Evolutionary conservation across 2,888 invertebrate species (phyloP).

Genomic region (Yponomeuta plumbellus): DNA sequence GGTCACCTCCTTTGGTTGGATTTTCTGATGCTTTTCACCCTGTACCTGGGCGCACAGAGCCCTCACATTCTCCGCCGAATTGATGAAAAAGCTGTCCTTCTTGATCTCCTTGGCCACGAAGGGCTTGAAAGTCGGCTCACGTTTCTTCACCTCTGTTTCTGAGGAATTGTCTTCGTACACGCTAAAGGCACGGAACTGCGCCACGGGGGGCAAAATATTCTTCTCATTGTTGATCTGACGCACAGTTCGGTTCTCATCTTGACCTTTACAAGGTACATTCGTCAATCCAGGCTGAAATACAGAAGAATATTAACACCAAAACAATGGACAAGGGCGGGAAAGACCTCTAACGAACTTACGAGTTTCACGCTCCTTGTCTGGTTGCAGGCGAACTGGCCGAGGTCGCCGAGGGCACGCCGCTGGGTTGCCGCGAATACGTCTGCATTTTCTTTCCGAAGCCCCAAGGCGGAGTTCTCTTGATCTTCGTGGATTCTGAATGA

Average conservation of each 20-base stretch:
- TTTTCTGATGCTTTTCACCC: constrained; percentile 50
- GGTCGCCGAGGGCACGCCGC: constrained; percentile 79
- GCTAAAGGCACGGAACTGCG: constrained; percentile 85
- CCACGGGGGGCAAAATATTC: constrained; percentile 77
- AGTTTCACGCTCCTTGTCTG: constrained; percentile 71
- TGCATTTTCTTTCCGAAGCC: constrained; percentile 71
- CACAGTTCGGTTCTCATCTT: constrained; percentile 66
- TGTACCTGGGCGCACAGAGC: constrained; percentile 45
- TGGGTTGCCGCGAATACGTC: constrained; percentile 70
- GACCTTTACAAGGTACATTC: constrained; percentile 65
- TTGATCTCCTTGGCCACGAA: constrained; percentile 58
- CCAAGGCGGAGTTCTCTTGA: constrained; percentile 81
- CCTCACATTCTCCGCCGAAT: constrained; percentile 54
- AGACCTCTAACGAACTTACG: constrained; percentile 52
- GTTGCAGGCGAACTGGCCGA: constrained; percentile 76
- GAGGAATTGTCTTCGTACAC: constrained; percentile 82
- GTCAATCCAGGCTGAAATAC: constrained; percentile 57
- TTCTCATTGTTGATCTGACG: constrained; percentile 69
- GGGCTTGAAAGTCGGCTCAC: constrained; percentile 62
- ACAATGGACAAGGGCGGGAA: constrained; percentile 13
- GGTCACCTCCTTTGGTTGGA: constrained; percentile 43
- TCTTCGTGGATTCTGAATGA: constrained; percentile 86
- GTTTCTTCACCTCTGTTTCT: constrained; percentile 62
- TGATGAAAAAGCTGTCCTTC: constrained; percentile 53
- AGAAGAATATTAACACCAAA: constrained; percentile 17